Evolutionary conservation across 2,888 invertebrate genomes (phyloP).

Genomic region (Protula sp.): DNA sequence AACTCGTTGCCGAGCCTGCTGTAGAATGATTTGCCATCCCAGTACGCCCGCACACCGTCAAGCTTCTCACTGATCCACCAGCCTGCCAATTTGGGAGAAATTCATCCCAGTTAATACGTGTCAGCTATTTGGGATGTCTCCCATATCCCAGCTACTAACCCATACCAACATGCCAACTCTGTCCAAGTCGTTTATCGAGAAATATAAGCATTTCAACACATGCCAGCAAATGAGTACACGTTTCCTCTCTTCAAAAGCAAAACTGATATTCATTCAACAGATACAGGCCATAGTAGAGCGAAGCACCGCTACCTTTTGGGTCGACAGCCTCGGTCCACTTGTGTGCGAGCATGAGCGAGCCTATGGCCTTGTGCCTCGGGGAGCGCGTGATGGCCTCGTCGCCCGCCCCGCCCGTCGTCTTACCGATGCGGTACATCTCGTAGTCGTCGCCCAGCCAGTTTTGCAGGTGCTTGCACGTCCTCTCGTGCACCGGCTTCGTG

Average conservation of each 20-base stretch:
- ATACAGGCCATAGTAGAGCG: too few species aligned
- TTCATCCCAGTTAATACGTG: too few species aligned
- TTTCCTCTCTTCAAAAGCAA: too few species aligned
- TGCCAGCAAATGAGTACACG: too few species aligned
- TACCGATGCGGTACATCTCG: constrained; percentile 31
- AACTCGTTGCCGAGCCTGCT: constrained; percentile 49
- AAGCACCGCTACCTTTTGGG: neutral
- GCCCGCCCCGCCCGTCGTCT: neutral
- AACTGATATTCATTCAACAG: too few species aligned
- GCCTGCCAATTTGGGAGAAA: too few species aligned
- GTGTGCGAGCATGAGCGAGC: constrained; percentile 35
- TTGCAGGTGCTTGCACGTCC: constrained; percentile 42
- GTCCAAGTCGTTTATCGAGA: too few species aligned
- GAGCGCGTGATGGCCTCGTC: constrained; percentile 20
- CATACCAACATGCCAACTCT: too few species aligned
- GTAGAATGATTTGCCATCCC: constrained; percentile 49
- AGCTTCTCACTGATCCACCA: constrained; percentile 51
- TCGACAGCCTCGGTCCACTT: constrained; percentile 34
- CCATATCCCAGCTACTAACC: too few species aligned
- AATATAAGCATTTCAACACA: too few species aligned
- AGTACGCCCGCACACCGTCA: constrained; percentile 47
- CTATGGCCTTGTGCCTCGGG: constrained; percentile 22
- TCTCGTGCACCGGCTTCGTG: constrained; percentile 27
- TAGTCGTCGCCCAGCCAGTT: constrained; percentile 40
- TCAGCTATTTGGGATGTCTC: too few species aligned